Evolutionary conservation across 2,113 vertebrate genomes (phyloP).

Genomic region (Syngnathoides biaculeatus): DNA sequence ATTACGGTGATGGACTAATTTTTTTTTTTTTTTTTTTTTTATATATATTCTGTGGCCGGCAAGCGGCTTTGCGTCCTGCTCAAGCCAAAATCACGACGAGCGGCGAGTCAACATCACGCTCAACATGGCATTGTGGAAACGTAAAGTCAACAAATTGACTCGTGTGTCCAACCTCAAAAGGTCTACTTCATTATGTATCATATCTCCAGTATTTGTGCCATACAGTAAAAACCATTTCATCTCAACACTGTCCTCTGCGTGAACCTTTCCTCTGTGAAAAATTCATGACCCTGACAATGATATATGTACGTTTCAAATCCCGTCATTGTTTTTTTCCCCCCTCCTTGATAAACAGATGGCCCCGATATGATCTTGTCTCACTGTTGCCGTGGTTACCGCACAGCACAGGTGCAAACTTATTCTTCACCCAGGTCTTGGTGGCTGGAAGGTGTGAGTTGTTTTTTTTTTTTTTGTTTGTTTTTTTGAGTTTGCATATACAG

Average conservation of each 20-base stretch:
- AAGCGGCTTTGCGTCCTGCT: not conserved
- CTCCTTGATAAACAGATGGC: constrained; percentile 48
- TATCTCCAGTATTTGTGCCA: not conserved
- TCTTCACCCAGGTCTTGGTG: constrained; percentile 25
- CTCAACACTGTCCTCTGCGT: not conserved
- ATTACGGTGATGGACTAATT: not conserved
- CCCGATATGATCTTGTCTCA: constrained; percentile 44
- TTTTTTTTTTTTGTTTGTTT: not conserved
- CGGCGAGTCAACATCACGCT: not conserved
- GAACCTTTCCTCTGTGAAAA: not conserved
- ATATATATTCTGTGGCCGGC: no score
- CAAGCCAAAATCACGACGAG: not conserved
- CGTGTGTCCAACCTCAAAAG: no score
- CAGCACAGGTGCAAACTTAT: constrained; percentile 46
- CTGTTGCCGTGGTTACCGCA: constrained; percentile 64
- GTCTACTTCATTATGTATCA: not conserved
- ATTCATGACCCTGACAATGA: not conserved
- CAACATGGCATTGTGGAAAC: not conserved
- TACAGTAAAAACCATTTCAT: not conserved
- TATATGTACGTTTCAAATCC: not conserved
- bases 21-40: no score
- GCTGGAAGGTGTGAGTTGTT: constrained; percentile 27
- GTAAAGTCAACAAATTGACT: not conserved
- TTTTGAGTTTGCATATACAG: not conserved
- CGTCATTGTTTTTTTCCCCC: constrained; percentile 5